Evolutionary conservation across 1,140 invertebrate species (phyloP), one percentile per base, ranked within the genome.

Genomic region (Brachionus koreanus): DNA sequence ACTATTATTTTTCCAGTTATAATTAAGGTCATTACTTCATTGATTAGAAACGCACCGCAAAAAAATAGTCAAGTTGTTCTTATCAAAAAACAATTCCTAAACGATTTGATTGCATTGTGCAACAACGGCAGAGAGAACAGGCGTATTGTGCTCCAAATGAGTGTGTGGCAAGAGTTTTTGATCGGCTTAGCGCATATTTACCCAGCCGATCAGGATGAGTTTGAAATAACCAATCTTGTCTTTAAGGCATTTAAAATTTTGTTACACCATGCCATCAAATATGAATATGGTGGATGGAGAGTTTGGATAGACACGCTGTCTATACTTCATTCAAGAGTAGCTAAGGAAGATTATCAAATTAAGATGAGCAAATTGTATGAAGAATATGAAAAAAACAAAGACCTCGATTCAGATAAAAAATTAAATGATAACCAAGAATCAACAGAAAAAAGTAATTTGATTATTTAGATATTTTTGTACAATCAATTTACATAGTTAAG

Each of bases 161-260:
- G 96, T 5, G 97, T 99, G 0, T 99, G 97, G 97, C 97, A 99
- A 89, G 97, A 99, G 87, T 99, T 97, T 97, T 90, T 99, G 1
- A 98, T 99, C 85, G 95, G 96, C 5, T 93, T 99, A 92, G 95
- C 96, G 29, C 98, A 98, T 87, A 97, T 99, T 77, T 96, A 82
- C 9, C 57, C 63, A 16, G 9, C 39, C 7, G 65, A 82, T 72
- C 23, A 67, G 13, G 42, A 46, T 23, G 61, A 82, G 65, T 33
- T 46, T 19, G 95, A 97, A 88, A 93, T 98, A 65, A 97, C 95
- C 0, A 96, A 98, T 86, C 97, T 98, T 94, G 96, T 99, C 19
- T 98, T 98, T 88, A 94, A 95, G 0, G 89, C 99, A 76, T 99
- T 99, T 89, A 90, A 94, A 4, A 98, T 98, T 94, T 89, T 99